phyloP scores from a whole-genome alignment of 2,888 invertebrate genomes.

The Lithosia quadra region DNA sequence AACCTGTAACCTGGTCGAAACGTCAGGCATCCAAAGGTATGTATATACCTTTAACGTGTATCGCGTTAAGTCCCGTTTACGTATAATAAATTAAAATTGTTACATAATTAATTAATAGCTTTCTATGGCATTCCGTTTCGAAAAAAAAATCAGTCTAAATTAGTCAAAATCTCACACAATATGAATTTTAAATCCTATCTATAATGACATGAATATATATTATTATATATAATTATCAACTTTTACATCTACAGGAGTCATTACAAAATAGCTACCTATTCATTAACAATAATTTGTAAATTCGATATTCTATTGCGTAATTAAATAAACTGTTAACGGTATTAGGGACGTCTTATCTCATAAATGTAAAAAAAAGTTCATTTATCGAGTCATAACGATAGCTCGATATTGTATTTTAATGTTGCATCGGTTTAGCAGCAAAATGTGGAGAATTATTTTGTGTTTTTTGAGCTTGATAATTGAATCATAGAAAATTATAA shows the following conservation, averaged over 20 bases:
- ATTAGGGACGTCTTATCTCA: not conserved
- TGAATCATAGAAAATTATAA: not conserved
- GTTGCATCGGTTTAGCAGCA: not conserved
- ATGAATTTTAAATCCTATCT: slow-evolving; percentile 39
- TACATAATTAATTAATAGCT: slow-evolving; percentile 31
- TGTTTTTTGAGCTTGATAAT: not conserved
- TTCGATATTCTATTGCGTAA: slow-evolving; percentile 49
- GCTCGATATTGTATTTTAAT: not conserved
- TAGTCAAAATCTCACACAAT: slow-evolving; percentile 37
- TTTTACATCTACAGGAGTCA: slow-evolving; percentile 33
- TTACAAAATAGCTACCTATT: slow-evolving; percentile 43
- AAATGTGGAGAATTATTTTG: not conserved
- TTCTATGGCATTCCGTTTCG: slow-evolving; percentile 43
- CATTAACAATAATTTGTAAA: slow-evolving; percentile 48
- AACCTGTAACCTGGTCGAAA: too few relatives aligned
- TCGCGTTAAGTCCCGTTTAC: too few relatives aligned
- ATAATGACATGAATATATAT: slow-evolving; percentile 32
- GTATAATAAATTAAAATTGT: too few relatives aligned
- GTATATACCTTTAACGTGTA: too few relatives aligned
- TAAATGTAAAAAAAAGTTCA: slow-evolving; percentile 8
- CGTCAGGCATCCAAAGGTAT: too few relatives aligned
- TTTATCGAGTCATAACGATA: not conserved
- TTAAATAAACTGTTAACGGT: slow-evolving; percentile 22
- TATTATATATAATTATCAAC: slow-evolving; percentile 31
- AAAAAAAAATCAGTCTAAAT: slow-evolving; percentile 26